phyloP scores from a whole-genome alignment of 1,140 invertebrate genomes.

The Rhysida immarginata region DNA sequence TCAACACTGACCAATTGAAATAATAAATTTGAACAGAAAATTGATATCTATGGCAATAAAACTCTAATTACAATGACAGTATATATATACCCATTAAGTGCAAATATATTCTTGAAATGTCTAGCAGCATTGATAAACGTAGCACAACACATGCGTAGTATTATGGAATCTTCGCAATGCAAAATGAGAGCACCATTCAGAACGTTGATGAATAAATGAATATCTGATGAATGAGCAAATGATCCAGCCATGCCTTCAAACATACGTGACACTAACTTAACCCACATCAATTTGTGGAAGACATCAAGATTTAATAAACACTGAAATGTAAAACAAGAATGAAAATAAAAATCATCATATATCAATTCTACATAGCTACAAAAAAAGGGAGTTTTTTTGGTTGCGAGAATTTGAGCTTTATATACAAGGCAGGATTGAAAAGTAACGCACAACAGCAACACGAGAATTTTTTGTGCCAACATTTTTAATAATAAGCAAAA shows the following conservation, averaged over 20 bases:
- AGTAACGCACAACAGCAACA: too few species aligned
- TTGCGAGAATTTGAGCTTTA: too few species aligned
- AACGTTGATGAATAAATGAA: conserved; percentile 94
- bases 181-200: conserved; percentile 92
- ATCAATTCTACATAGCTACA: too few species aligned
- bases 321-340: conserved; percentile 32
- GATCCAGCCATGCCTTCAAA: conserved; percentile 98
- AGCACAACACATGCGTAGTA: conserved; percentile 87
- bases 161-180: conserved; percentile 89
- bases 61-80: too few species aligned
- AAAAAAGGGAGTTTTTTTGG: too few species aligned
- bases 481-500: too few species aligned
- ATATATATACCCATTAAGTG: conserved; percentile 66
- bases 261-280: conserved; percentile 87
- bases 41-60: too few species aligned
- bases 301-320: conserved; percentile 87
- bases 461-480: too few species aligned
- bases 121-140: conserved; percentile 95
- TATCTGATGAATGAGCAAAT: conserved; percentile 92
- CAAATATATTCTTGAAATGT: conserved; percentile 98
- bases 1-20: too few species aligned
- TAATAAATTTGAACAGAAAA: too few species aligned
- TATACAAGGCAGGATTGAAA: too few species aligned
- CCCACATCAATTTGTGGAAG: conserved; percentile 97
- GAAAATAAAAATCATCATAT: too few species aligned